These are phyloP conservation scores for Sebastes vulpes DNA, from an alignment of 2,797 vertebrate species.

Conservation along the genomic window DNA sequence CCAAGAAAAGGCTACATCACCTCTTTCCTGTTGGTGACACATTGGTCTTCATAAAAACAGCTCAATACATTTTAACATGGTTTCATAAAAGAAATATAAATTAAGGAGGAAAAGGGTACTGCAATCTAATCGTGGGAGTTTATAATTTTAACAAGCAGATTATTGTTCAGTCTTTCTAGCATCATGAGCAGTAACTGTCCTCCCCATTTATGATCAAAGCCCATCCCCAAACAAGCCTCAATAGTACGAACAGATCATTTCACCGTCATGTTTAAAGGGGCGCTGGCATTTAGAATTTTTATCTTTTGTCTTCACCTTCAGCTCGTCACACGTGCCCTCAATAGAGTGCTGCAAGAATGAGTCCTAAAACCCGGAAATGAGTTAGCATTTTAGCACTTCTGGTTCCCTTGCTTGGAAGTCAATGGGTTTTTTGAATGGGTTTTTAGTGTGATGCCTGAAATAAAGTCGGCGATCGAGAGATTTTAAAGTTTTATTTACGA, in stretches of 20 bases:
- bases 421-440: too few species aligned
- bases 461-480: too few species aligned
- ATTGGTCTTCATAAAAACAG: neutral
- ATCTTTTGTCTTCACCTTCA: conserved; percentile 1
- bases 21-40: neutral
- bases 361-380: too few species aligned
- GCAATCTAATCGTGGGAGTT: neutral
- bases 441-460: too few species aligned
- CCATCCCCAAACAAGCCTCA: neutral
- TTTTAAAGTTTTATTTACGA: too few species aligned
- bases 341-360: too few species aligned
- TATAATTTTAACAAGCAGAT: neutral
- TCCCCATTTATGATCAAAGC: neutral
- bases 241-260: neutral
- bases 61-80: neutral
- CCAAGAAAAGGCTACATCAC: neutral
- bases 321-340: neutral
- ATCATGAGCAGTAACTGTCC: neutral
- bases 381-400: too few species aligned
- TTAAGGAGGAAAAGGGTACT: neutral
- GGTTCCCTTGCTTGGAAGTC: too few species aligned
- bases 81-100: conserved; percentile 1
- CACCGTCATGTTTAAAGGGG: neutral
- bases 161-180: neutral
- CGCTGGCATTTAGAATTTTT: neutral